A percentile compares a stretch with the other conserved stretches of the same genome.
phyloP scores from a whole-genome alignment of 2,797 vertebrate genomes.

The Muraenolepis orangiensis region DNA sequence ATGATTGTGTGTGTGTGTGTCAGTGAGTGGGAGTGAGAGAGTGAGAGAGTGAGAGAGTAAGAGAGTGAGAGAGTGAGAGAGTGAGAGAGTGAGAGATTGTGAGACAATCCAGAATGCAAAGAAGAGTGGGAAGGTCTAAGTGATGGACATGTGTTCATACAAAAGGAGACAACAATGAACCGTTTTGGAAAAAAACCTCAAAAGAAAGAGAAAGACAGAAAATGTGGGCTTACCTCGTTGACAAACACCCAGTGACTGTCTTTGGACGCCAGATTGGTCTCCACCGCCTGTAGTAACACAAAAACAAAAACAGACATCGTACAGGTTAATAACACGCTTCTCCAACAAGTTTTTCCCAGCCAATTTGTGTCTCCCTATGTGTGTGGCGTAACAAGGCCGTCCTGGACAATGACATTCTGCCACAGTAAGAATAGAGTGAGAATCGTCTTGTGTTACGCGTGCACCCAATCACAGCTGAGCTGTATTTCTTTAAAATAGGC shows the following conservation, averaged over 20 bases:
- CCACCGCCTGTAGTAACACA: constrained; percentile 81
- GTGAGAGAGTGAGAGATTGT: no score
- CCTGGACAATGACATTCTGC: neutral
- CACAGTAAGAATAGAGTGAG: neutral
- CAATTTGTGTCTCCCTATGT: neutral
- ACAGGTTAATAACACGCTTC: constrained; percentile 9
- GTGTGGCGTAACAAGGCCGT: no score
- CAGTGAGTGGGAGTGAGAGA: no score
- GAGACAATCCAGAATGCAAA: neutral
- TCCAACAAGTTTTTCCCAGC: neutral
- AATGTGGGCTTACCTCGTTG: constrained; percentile 86
- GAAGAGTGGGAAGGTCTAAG: neutral
- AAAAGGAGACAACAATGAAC: neutral
- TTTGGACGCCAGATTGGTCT: constrained; percentile 96
- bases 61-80: no score
- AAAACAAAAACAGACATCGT: neutral
- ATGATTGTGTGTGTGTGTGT: no score
- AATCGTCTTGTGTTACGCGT: neutral
- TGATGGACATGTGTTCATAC: neutral
- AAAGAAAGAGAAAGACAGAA: neutral
- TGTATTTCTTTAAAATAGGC: no score
- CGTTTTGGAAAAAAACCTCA: no score
- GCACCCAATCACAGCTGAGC: neutral
- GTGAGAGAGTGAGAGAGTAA: no score
- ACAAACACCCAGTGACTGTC: constrained; percentile 99